Base-by-base conservation (phyloP, 2,797 vertebrate genomes). In the Thalassophryne amazonica region DNA sequence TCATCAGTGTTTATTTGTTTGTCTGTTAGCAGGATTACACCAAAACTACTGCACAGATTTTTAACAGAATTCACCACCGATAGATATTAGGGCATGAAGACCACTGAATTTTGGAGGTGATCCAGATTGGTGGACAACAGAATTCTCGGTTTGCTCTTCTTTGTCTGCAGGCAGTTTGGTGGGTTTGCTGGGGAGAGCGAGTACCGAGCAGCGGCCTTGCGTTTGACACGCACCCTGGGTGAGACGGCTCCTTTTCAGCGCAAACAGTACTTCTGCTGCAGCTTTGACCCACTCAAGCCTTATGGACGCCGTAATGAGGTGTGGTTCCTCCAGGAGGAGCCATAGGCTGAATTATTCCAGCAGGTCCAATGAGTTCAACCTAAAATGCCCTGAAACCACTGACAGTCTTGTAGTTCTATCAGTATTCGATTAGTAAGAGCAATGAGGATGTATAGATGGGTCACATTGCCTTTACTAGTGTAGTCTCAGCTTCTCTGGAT, bases 241-340 rank as follows among this genome's bases (percentile, higher is more conserved):
- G 93, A 90, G 27, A 88, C 90, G 0, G 91, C 86, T 21, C 78
- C 89, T 2, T 96, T 85, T 49, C 83, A 57, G 43, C 89, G 88
- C 28, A 93, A 94, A 59, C 70, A 93, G 73, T 98, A 94, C 75
- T 85, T 94, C 77, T 97, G 94, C 78, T 93, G 91, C 0, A 93
- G 92, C 13, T 98, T 93, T 0, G 93, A 98, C 68, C 91, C 93
- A 0, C 89, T 96, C 84, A 95, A 96, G 74, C 94, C 92, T 41
- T 94, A 94, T 0, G 92, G 92, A 52, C 91, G 95, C 9, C 90
- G 93, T 45, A 97, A 98, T 1, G 94, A 98, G 78, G 86, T 97
- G 67, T 98, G 94, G 94, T 92, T 96, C 50, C 74, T 95, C 72
- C 95, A 95, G 68, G 89, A 90, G 5, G 86, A 91, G 21, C 89